phyloP scores from a whole-genome alignment of 2,797 vertebrate genomes.

The Peromyscus eremicus region DNA sequence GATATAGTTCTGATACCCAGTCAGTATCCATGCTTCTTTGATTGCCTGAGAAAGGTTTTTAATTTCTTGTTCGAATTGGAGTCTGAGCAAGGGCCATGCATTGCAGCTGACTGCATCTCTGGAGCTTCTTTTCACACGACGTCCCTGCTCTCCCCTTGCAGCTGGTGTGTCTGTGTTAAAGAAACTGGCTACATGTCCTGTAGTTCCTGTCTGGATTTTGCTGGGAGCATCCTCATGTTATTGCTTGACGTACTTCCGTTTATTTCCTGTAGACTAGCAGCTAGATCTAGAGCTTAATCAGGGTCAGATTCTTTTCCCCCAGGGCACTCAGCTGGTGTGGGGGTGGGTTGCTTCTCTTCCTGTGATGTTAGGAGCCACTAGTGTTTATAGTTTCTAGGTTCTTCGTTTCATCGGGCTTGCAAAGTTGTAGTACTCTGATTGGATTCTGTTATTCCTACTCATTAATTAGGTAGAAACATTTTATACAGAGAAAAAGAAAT shows the following conservation, averaged over 20 bases:
- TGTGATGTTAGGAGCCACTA: background rate
- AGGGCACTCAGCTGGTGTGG: background rate
- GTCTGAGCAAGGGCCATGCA: background rate
- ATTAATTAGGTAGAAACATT: background rate
- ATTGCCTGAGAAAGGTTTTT: conserved; percentile 3
- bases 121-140: background rate
- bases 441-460: background rate
- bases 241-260: background rate
- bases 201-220: background rate
- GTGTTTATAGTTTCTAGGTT: background rate
- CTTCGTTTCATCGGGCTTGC: background rate
- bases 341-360: background rate
- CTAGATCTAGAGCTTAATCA: background rate
- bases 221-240: background rate
- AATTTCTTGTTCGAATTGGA: background rate
- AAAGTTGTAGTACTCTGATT: background rate
- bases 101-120: background rate
- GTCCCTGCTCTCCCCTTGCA: background rate
- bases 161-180: conserved; percentile 12
- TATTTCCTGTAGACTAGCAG: background rate
- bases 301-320: background rate
- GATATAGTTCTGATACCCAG: background rate
- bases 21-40: conserved; percentile 32
- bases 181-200: background rate
- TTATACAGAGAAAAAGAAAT: background rate